phyloP scores from a whole-genome alignment of 2,888 invertebrate species.

The Ectobius pallidus region DNA sequence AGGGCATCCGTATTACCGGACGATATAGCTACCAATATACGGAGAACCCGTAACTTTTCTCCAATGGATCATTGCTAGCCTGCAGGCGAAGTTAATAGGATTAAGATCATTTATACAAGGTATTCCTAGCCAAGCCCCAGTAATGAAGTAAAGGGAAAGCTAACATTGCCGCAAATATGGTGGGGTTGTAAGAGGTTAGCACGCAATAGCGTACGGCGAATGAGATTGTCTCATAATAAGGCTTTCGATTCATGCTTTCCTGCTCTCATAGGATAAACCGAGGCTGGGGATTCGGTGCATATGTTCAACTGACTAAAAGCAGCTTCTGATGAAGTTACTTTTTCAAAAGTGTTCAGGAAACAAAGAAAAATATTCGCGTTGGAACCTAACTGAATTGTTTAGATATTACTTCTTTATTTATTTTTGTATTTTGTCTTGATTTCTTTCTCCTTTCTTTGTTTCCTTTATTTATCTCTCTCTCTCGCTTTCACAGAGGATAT shows the following conservation, averaged over 20 bases:
- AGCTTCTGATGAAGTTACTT: too few species aligned
- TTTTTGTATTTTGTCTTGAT: too few species aligned
- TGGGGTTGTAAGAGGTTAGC: not conserved
- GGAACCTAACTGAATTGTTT: too few species aligned
- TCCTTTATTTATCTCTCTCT: too few species aligned
- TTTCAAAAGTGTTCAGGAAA: too few species aligned
- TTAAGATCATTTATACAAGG: slow-evolving; percentile 6
- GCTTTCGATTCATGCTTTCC: not conserved
- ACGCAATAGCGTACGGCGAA: not conserved
- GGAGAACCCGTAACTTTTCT: not conserved
- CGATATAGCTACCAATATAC: not conserved
- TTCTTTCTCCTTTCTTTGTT: too few species aligned
- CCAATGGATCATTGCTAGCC: not conserved
- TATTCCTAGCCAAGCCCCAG: not conserved
- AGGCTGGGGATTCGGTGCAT: too few species aligned
- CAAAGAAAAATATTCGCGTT: too few species aligned
- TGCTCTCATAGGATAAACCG: not conserved
- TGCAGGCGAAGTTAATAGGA: not conserved
- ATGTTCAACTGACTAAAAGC: too few species aligned
- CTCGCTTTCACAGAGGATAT: too few species aligned
- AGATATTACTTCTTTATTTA: too few species aligned
- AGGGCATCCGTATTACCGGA: not conserved
- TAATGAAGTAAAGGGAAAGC: slow-evolving; percentile 9
- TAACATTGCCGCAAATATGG: not conserved
- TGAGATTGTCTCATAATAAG: not conserved